Conservation (phyloP, 2,888 invertebrate species). For the Orchestes rusci region DNA sequence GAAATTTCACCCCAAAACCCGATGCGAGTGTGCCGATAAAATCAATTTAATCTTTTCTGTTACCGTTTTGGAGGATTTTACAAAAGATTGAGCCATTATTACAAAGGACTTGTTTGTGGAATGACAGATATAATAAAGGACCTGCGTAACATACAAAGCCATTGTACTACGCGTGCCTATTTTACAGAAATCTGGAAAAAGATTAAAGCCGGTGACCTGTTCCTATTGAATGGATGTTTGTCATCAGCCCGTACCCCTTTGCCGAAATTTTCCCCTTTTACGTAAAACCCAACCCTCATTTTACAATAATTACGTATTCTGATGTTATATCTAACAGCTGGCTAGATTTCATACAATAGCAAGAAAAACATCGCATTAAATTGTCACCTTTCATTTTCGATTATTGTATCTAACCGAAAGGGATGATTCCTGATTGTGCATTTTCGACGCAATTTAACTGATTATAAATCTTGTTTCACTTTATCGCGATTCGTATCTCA, state of each 20-base stretch:
- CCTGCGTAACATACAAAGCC: constrained; percentile 27
- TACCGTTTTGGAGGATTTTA: constrained; percentile 32
- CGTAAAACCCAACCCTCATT: constrained; percentile 43
- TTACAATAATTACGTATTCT: constrained; percentile 45
- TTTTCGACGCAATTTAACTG: no score
- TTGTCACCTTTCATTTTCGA: constrained; percentile 5
- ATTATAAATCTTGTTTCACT: no score
- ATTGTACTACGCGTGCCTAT: constrained; percentile 30
- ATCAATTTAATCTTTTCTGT: constrained; percentile 33
- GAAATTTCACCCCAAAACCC: constrained; percentile 30
- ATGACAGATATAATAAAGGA: constrained; percentile 32
- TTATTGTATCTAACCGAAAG: constrained; percentile 4
- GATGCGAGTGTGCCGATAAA: constrained; percentile 21
- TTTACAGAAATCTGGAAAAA: constrained; percentile 36
- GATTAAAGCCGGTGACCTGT: constrained; percentile 29
- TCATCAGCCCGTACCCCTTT: constrained; percentile 40
- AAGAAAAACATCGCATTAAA: constrained; percentile 34
- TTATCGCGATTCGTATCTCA: no score
- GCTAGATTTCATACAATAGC: constrained; percentile 35
- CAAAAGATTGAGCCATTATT: constrained; percentile 32
- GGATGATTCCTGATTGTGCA: no score
- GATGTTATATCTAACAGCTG: constrained; percentile 40
- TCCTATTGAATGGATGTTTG: constrained; percentile 36
- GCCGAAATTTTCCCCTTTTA: constrained; percentile 42
- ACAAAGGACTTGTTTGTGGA: constrained; percentile 29